Base-by-base conservation (phyloP, 2,888 invertebrate genomes). In the Calameuta idolon region DNA sequence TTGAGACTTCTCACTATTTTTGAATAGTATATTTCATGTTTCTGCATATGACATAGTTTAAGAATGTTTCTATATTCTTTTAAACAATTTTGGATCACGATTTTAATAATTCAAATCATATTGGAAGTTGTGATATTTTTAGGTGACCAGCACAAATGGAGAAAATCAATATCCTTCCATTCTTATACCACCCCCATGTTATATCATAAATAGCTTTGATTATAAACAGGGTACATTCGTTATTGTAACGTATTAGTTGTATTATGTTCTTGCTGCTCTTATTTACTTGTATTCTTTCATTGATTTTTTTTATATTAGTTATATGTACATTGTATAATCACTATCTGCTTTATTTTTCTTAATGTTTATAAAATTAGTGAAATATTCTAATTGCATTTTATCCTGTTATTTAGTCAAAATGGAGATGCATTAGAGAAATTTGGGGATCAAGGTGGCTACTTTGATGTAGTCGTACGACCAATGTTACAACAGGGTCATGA, bases 401-500 rank as follows among this genome's bases (percentile, higher is more conserved):
- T 15, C 23, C 30, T 77, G n/a, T 34, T 55, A 34, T 75, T 75
- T 40, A 74, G 79, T 35, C 73, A 68, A 40, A 73, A 79, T 76
- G 85, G 83, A 80, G 86, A 87, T 68, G 73, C 81, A 1, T 75
- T 82, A 2, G 87, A 88, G 35, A 84, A 81, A 73, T 84, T 89
- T 77, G 87, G 88, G 3, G 89, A 89, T 73, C 84, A 88, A 69
- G 88, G 87, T 9, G 93, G 92, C 73, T 92, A 91, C 79, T 93
- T 92, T 78, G 92, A 92, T 79, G 87, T 92, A 76, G 92, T 92
- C 0, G 92, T 93, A 12, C 90, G 92, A 75, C 93, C 93, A 68
- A 91, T 93, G 91, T 83, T 94, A 30, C 91, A 91, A 77, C 91
- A 92, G 35, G 93, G 93, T 3, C 93, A 93, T 77, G 93, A 93